Conservation (phyloP, 2,113 vertebrate species). For the Hippopotamus amphibius region DNA sequence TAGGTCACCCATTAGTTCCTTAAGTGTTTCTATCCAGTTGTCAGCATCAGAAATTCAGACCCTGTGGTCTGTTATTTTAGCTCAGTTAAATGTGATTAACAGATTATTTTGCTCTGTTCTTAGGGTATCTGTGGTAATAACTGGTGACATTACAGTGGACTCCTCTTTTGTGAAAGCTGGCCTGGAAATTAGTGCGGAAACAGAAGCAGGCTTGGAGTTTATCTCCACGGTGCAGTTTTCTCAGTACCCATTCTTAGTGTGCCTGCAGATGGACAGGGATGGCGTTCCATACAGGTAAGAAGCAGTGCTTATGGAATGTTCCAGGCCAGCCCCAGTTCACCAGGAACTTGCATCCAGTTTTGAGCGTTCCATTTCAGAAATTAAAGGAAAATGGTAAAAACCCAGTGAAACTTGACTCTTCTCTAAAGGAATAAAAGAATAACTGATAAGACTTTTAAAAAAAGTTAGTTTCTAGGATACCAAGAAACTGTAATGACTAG, state of each 20-base stretch:
- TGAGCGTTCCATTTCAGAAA: not conserved
- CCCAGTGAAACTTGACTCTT: not conserved
- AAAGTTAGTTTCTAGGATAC: not conserved
- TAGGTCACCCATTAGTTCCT: not conserved
- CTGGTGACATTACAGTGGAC: constrained; percentile 93
- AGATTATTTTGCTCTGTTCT: constrained; percentile 21
- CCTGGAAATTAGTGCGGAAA: constrained; percentile 92
- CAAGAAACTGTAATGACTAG: not conserved
- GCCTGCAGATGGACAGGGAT: constrained; percentile 96
- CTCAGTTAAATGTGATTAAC: not conserved
- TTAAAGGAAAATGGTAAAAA: not conserved
- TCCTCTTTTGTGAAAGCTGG: constrained; percentile 93
- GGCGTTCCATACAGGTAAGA: constrained; percentile 93
- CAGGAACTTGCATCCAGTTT: not conserved
- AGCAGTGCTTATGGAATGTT: rapidly evolving
- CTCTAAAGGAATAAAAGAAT: constrained; percentile 24
- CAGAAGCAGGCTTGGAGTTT: constrained; percentile 92
- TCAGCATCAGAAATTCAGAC: not conserved
- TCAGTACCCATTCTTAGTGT: constrained; percentile 97
- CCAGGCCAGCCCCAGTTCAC: not conserved
- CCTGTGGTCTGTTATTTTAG: not conserved
- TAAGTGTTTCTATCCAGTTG: not conserved
- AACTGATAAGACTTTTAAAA: not conserved
- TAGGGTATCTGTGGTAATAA: constrained; percentile 90
- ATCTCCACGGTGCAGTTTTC: constrained; percentile 98